Base-by-base conservation (phyloP, 2,797 vertebrate species). In the Dermochelys coriacea region DNA sequence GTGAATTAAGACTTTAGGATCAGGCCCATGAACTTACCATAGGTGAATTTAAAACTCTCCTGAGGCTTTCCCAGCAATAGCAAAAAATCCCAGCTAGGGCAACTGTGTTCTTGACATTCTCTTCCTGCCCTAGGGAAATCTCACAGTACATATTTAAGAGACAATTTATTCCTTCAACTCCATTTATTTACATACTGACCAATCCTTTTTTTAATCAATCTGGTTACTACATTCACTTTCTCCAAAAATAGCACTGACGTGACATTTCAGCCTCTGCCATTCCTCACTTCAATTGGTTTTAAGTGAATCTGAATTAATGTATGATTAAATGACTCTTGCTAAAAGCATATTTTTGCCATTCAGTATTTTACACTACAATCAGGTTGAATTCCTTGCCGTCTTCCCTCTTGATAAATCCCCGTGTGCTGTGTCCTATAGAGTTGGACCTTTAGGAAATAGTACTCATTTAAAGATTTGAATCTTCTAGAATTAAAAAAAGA, bases 221-320 rank as follows among this genome's bases (percentile, higher is more conserved):
- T 95, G 90, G 95, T 96, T 96, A 87, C 71, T 93, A 88, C 95
- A 95, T 91, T 74, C 89, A 29, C 91, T 94, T 96, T 96, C 80
- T 96, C 94, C 80, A 93, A 71, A 91, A 97, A 93, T 87, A 95
- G 54, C 79, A 10, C 1, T 0, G 16, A 97, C 96, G 94, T 93
- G 96, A 84, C 87, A 94, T 97, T 97, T 97, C 85, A 94, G 27
- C 78, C 93, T 82, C 50, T 92, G 94, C 96, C 91, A 96, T 61
- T 57, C 88, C 88, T 95, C 92, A 85, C 83, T 97, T 96, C 86
- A 96, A 97, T 97, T 95, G 96, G 77, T 86, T 97, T 97, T 96
- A 96, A 97, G 75, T 95, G 95, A 96, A 96, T 95, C 82, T 92
- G 75, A 96, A 82, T 88, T 97, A 94, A 95, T 85, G 94, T 88